Base-by-base conservation (phyloP, 2,888 invertebrate genomes). In the Sarcophaga carnaria region DNA sequence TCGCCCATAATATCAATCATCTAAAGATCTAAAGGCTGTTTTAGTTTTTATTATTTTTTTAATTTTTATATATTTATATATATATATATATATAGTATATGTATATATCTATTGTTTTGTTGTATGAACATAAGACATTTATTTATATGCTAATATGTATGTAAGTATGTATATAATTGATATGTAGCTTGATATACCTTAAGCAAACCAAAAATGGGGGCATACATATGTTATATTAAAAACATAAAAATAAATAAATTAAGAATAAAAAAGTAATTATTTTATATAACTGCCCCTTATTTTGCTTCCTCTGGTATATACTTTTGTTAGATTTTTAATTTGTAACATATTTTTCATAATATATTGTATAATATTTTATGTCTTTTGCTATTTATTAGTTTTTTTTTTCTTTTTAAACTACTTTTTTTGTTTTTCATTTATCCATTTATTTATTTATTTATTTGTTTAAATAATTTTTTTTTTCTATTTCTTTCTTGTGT, bases 1-100 rank as follows among this genome's bases (percentile, higher is more conserved):
- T 91, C 91, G 92, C 91, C 92, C 90, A 91, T 89, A 71, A 80
- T 80, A 54, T 22, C 20, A 75, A 25, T 54, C 12, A 66, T 77
- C 69, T 86, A 71, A 54, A 71, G 25, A 62, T 63, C 59, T 83
- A 81, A 71, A 60, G 47, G 17, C 54, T 83, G 66, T 81, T 82
- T 66, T 67, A 17, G 82, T 74, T 72, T 63, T 71, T 60, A 22
- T 72, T 66, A 72, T 71, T 20, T 62, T 62, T 27, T 86, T 81
- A 79, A 84, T 81, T 69, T 86, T 37, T 37, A 37, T 37, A 37
- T 37, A 6, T 37, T 37, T 27, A 5, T 37, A 8, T 37, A 37
- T 37, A 37, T 22, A 22, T 37, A 8, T 37, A 37, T 37, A 37
- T 37, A 37, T 6, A 37, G 37, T 37, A 37, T 37, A 37, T 37